Percentiles rank a stretch among this genome's conserved stretches.
Conservation (phyloP, 1,140 invertebrate genomes). For the Eciton burchellii region DNA sequence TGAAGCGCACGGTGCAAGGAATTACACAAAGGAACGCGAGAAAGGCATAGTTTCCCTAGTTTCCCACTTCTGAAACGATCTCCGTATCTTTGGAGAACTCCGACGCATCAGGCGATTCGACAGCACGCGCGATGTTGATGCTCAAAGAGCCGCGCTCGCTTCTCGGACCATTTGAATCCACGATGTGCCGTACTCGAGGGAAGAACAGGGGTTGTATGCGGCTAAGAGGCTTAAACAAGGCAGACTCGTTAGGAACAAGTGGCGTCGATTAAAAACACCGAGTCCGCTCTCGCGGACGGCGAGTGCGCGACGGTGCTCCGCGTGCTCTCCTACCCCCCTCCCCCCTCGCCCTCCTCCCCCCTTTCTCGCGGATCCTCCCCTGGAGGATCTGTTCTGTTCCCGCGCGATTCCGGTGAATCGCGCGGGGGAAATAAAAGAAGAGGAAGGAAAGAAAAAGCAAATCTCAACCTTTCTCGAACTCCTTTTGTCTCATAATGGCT, state of each 20-base stretch:
- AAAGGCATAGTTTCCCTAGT: no score
- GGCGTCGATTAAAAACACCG: conserved; percentile 82
- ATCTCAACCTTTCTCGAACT: no score
- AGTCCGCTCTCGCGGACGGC: conserved; percentile 67
- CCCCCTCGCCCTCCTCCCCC: background rate
- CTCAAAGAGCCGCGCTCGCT: background rate
- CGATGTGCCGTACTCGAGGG: background rate
- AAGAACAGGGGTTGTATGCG: conserved; percentile 48
- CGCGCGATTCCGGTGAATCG: no score
- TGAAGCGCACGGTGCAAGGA: no score
- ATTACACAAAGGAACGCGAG: no score
- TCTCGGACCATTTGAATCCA: conserved; percentile 25
- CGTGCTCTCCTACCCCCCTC: conserved; percentile 18
- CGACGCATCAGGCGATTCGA: background rate
- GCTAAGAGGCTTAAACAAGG: conserved; percentile 80
- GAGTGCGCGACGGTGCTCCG: conserved; percentile 65
- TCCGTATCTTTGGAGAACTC: no score
- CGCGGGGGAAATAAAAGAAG: no score
- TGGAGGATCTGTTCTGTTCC: background rate
- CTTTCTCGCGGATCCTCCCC: background rate
- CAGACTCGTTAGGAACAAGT: conserved; percentile 84
- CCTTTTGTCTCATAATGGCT: no score
- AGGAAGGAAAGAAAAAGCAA: no score
- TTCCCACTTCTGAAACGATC: no score
- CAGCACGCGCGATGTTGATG: background rate